Percentiles rank a stretch among this genome's conserved stretches.
phyloP scores from a whole-genome alignment of 2,113 vertebrate species.

The Porphyrio hochstetteri region DNA sequence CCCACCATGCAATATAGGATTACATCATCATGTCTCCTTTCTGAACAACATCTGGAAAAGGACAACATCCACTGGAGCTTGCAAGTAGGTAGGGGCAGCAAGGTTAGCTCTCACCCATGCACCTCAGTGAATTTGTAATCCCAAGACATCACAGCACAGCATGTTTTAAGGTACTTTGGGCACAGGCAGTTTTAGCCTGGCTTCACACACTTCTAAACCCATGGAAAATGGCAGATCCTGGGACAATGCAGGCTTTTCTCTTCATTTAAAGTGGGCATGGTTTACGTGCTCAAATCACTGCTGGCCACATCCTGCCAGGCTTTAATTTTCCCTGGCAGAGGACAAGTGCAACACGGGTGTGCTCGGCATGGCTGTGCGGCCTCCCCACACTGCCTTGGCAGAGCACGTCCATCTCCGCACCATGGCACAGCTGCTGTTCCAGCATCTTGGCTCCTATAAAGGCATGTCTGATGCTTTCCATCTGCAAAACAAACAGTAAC shows the following conservation, averaged over 20 bases:
- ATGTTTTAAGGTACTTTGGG: neutral
- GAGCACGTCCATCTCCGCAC: rapidly evolving
- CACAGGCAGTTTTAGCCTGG: neutral
- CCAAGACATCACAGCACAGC: neutral
- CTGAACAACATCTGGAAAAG: neutral
- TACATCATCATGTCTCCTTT: neutral
- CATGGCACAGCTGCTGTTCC: rapidly evolving
- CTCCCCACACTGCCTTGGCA: rapidly evolving
- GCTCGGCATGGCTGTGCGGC: rapidly evolving
- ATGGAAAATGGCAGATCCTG: neutral
- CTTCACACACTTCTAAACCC: neutral
- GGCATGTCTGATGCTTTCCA: neutral
- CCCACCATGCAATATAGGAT: neutral
- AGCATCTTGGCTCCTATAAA: neutral
- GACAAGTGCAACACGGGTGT: neutral
- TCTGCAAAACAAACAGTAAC: constrained; percentile 30
- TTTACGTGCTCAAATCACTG: neutral
- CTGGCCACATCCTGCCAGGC: neutral
- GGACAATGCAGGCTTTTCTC: neutral
- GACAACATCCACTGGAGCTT: neutral
- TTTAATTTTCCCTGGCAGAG: neutral
- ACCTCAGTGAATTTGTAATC: neutral
- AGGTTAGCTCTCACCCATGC: neutral
- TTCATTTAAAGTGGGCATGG: neutral
- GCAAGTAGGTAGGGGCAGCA: neutral